Conservation (phyloP, 2,888 invertebrate species). For the Cistogaster globosa region DNA sequence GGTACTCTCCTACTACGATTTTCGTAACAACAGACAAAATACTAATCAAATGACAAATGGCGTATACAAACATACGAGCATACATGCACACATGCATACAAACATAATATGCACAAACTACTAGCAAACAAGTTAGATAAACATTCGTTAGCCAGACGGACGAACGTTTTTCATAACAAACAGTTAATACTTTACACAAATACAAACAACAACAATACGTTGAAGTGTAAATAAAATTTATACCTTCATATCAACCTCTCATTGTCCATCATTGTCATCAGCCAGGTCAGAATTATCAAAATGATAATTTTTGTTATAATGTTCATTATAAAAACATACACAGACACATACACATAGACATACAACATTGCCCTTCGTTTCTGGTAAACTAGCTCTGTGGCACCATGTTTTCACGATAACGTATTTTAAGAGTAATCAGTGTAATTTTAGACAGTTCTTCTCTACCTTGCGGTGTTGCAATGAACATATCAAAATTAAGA, state of each 20-base stretch:
- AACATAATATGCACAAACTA: not conserved
- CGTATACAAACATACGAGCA: too few species aligned
- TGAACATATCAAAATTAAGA: too few species aligned
- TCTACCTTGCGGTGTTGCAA: too few species aligned
- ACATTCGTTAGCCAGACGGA: constrained; percentile 13
- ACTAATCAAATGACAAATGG: constrained; percentile 56
- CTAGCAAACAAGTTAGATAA: constrained; percentile 24
- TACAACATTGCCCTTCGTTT: not conserved
- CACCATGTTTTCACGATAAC: not conserved
- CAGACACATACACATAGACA: constrained; percentile 23
- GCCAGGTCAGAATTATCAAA: constrained; percentile 32
- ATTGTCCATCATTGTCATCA: constrained; percentile 18
- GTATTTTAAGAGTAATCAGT: too few species aligned
- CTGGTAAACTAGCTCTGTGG: not conserved
- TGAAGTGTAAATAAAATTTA: constrained; percentile 24
- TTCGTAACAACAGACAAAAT: constrained; percentile 39
- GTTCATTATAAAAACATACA: not conserved
- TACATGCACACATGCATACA: not conserved
- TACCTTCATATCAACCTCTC: constrained; percentile 13
- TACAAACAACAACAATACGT: not conserved
- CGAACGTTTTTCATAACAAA: constrained; percentile 21
- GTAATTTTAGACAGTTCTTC: too few species aligned
- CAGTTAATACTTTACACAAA: constrained; percentile 27
- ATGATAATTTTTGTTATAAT: constrained; percentile 32
- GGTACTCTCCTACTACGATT: constrained; percentile 18